phyloP scores from a whole-genome alignment of 2,797 vertebrate genomes.

The Otolemur crassicaudatus region DNA sequence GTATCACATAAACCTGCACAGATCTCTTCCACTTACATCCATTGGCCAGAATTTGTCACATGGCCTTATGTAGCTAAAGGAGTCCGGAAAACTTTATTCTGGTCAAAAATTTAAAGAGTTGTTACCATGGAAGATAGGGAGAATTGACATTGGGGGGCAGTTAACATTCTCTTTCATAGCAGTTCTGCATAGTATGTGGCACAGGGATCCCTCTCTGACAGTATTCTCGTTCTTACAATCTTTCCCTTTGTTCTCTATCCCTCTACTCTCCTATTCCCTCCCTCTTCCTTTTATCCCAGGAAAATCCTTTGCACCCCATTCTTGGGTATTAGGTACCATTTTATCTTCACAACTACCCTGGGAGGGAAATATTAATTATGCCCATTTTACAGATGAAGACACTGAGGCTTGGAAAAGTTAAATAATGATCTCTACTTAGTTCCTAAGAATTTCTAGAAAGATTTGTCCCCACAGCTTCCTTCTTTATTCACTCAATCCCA shows the following conservation, averaged over 20 bases:
- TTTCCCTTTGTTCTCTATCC: background rate
- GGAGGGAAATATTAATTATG: background rate
- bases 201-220: background rate
- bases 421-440: background rate
- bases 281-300: background rate
- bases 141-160: fast-evolving
- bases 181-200: fast-evolving
- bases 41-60: background rate
- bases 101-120: background rate
- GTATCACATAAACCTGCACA: too few relatives aligned
- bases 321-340: background rate
- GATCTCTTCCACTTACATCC: background rate
- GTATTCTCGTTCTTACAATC: background rate
- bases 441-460: background rate
- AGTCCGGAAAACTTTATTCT: background rate
- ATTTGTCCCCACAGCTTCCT: background rate
- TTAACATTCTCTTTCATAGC: background rate
- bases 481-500: background rate
- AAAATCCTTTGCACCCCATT: background rate
- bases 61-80: background rate
- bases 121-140: background rate
- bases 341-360: background rate
- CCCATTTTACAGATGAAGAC: background rate
- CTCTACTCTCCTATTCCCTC: background rate
- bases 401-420: background rate